Percentiles rank a stretch among this genome's conserved stretches.
Evolutionary conservation across 2,113 vertebrate genomes (phyloP).

Genomic region (Sciurus niger): DNA sequence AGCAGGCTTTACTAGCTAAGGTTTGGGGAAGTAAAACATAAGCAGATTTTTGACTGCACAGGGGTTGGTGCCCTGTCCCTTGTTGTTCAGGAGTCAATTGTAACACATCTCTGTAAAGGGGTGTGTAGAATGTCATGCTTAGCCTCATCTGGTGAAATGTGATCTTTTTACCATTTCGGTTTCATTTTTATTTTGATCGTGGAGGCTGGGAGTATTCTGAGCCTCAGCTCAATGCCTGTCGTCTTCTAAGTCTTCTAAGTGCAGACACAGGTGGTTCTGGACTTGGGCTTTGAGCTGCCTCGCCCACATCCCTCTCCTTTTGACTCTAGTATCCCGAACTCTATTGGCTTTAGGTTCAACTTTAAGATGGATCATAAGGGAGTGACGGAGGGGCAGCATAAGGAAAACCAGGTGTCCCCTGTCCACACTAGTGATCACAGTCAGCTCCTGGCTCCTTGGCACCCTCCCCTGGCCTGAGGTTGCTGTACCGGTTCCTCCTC

Average conservation of each 20-base stretch:
- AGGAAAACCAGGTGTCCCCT: not conserved
- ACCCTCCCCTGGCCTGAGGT: not conserved
- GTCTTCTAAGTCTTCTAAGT: too few species aligned
- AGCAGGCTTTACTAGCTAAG: not conserved
- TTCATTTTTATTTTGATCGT: slow-evolving; percentile 10
- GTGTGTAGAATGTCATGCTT: not conserved
- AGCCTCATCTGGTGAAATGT: not conserved
- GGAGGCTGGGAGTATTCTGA: not conserved
- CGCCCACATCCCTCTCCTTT: not conserved
- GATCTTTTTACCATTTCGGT: not conserved
- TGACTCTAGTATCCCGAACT: not conserved
- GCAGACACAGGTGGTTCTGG: not conserved
- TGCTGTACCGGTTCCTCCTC: not conserved
- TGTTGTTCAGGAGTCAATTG: not conserved
- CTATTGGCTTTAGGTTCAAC: not conserved
- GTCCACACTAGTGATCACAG: accelerated
- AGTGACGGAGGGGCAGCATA: not conserved
- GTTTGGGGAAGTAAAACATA: not conserved
- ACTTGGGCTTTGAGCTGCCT: not conserved
- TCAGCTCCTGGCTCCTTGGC: not conserved
- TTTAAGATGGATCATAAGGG: not conserved
- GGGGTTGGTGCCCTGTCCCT: too few species aligned
- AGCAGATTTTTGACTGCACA: not conserved
- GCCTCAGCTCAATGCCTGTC: not conserved
- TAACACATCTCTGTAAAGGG: not conserved